Percentiles rank a stretch among this genome's conserved stretches.
Conservation (phyloP, 2,888 invertebrate genomes). For the Stenodema calcarata region DNA sequence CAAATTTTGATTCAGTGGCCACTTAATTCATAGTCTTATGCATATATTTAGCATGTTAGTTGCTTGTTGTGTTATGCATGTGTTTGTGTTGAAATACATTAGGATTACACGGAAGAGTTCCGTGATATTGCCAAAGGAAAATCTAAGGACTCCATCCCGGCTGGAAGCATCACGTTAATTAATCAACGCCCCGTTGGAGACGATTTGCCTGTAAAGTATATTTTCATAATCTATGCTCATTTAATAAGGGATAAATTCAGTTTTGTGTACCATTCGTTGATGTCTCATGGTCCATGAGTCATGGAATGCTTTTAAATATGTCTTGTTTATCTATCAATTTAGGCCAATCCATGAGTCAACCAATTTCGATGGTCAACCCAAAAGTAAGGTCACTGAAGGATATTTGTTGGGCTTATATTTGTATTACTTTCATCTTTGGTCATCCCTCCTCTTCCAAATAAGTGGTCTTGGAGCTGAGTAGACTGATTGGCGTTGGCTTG, state of each 20-base stretch:
- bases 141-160: constrained; percentile 89
- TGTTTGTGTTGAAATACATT: constrained; percentile 63
- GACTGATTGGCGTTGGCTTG: too few relatives aligned
- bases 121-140: constrained; percentile 95
- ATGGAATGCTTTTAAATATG: not conserved
- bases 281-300: not conserved
- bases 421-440: too few relatives aligned
- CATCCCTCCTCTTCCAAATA: too few relatives aligned
- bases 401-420: too few relatives aligned
- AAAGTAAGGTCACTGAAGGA: too few relatives aligned
- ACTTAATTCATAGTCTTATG: not conserved
- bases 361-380: too few relatives aligned
- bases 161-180: constrained; percentile 91
- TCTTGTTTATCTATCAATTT: not conserved
- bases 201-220: constrained; percentile 80
- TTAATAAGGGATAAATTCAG: not conserved
- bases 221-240: constrained; percentile 10
- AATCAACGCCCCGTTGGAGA: constrained; percentile 95
- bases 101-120: constrained; percentile 98
- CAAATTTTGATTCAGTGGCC: not conserved
- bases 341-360: too few relatives aligned
- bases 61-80: constrained; percentile 59
- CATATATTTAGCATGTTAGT: constrained; percentile 60
- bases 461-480: too few relatives aligned
- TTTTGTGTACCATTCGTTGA: not conserved